phyloP scores from a whole-genome alignment of 1,140 invertebrate genomes.

The Zaprionus taronus region DNA sequence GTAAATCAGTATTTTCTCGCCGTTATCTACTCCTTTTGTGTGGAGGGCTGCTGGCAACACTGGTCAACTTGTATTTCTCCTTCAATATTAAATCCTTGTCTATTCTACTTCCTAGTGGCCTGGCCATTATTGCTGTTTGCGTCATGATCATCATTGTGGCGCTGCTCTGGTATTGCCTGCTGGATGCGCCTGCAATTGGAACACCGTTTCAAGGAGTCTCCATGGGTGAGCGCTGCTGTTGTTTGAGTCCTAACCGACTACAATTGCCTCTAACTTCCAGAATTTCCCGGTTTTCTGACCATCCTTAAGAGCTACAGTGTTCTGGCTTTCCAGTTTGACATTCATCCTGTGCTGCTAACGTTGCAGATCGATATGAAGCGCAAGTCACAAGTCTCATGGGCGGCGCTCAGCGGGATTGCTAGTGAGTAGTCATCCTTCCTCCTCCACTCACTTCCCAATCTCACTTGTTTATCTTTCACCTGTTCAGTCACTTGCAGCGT shows the following conservation, averaged over 20 bases:
- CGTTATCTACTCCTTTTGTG: too few relatives aligned
- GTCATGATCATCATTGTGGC: constrained; percentile 86
- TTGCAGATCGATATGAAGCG: constrained; percentile 92
- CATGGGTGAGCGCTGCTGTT: constrained; percentile 46
- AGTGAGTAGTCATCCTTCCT: constrained; percentile 83
- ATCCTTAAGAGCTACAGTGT: constrained; percentile 86
- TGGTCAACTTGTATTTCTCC: too few relatives aligned
- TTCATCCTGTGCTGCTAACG: constrained; percentile 91
- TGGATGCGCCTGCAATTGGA: constrained; percentile 62
- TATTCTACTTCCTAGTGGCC: constrained; percentile 81
- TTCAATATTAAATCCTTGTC: neutral
- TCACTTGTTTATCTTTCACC: neutral
- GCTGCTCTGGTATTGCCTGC: constrained; percentile 85
- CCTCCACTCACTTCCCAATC: neutral
- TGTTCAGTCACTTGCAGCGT: constrained; percentile 86
- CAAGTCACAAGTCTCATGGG: constrained; percentile 87
- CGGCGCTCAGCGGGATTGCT: constrained; percentile 88
- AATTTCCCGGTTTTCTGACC: constrained; percentile 83
- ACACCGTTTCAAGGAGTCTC: constrained; percentile 72
- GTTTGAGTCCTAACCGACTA: neutral
- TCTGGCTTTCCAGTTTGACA: constrained; percentile 90
- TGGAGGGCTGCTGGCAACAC: too few relatives aligned
- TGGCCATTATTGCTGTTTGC: constrained; percentile 86
- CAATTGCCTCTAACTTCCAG: constrained; percentile 31
- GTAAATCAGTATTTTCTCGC: too few relatives aligned